A percentile compares a stretch with the other conserved stretches of the same genome.
Conservation (phyloP, 2,888 invertebrate species). For the Phyllotreta striolata region DNA sequence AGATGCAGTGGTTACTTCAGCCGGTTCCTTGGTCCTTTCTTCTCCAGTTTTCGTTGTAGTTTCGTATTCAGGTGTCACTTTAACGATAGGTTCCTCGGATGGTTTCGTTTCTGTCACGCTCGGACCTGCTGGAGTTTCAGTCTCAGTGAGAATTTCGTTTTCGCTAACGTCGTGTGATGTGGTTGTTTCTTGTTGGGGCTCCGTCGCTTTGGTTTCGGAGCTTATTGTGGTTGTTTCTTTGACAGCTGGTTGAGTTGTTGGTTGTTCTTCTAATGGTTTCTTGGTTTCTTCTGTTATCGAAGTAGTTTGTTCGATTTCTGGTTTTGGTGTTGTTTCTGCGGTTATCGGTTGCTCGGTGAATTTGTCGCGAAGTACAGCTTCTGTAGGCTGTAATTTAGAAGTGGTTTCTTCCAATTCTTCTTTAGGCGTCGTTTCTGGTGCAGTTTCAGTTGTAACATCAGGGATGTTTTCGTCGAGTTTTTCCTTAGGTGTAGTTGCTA, state of each 20-base stretch:
- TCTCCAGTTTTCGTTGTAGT: constrained; percentile 13
- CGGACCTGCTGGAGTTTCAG: constrained; percentile 4
- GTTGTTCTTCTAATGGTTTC: background rate
- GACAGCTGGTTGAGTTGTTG: constrained; percentile 2
- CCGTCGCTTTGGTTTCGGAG: constrained; percentile 33
- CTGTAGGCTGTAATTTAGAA: no score
- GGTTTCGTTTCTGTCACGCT: constrained; percentile 13
- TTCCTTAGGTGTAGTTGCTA: constrained; percentile 3
- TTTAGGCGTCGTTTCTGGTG: background rate
- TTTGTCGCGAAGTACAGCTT: no score
- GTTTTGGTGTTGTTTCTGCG: constrained; percentile 20
- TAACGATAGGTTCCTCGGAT: constrained; percentile 1
- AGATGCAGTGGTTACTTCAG: constrained; percentile 2
- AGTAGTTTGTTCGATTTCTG: constrained; percentile 30
- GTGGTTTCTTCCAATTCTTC: constrained; percentile 14
- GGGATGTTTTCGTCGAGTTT: constrained; percentile 14
- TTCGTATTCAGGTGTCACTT: constrained; percentile 12
- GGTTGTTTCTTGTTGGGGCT: constrained; percentile 28
- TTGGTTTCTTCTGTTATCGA: background rate
- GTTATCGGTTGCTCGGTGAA: constrained; percentile 3
- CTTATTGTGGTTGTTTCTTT: background rate
- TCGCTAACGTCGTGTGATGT: constrained; percentile 23
- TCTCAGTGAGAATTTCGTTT: constrained; percentile 23
- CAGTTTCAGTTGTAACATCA: constrained; percentile 19
- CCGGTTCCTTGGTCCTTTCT: constrained; percentile 8